Conservation (phyloP, 1,140 invertebrate genomes). For the Zaprionus gabonicus region DNA sequence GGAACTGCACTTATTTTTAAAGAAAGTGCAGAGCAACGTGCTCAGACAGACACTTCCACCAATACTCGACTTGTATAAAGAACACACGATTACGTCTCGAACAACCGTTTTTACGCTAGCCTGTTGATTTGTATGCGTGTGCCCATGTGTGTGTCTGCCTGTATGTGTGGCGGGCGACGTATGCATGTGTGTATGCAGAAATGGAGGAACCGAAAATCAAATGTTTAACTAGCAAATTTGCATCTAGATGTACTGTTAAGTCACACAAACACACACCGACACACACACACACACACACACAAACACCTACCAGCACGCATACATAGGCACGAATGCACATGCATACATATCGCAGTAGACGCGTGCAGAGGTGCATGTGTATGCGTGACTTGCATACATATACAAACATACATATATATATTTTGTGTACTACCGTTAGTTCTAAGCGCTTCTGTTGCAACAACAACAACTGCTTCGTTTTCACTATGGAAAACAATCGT, state of each 20-base stretch:
- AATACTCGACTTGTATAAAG: constrained; percentile 55
- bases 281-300: constrained; percentile 19
- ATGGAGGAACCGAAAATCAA: constrained; percentile 56
- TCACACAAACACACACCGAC: constrained; percentile 9
- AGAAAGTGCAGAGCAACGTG: constrained; percentile 17
- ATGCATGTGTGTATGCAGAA: constrained; percentile 9
- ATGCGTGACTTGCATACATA: constrained; percentile 3
- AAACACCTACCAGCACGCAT: constrained; percentile 2
- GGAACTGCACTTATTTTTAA: constrained; percentile 8
- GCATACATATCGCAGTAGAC: constrained; percentile 1
- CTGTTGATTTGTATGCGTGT: constrained; percentile 40
- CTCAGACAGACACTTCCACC: constrained; percentile 22
- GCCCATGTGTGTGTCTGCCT: constrained; percentile 1
- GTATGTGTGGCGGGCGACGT: constrained; percentile 1
- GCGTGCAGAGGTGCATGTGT: neutral
- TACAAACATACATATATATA: constrained; percentile 49
- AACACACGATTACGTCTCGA: constrained; percentile 33
- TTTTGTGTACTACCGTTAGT: constrained; percentile 74
- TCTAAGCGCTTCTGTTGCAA: constrained; percentile 74
- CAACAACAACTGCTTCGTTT: constrained; percentile 8
- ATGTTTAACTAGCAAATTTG: constrained; percentile 54
- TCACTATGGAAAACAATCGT: neutral
- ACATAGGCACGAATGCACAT: constrained; percentile 23
- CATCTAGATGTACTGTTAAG: constrained; percentile 39
- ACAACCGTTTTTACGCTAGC: constrained; percentile 36